Evolutionary conservation across 2,113 vertebrate species (phyloP), one percentile per base, ranked within the genome.

Genomic region (Onychostruthus taczanowskii): DNA sequence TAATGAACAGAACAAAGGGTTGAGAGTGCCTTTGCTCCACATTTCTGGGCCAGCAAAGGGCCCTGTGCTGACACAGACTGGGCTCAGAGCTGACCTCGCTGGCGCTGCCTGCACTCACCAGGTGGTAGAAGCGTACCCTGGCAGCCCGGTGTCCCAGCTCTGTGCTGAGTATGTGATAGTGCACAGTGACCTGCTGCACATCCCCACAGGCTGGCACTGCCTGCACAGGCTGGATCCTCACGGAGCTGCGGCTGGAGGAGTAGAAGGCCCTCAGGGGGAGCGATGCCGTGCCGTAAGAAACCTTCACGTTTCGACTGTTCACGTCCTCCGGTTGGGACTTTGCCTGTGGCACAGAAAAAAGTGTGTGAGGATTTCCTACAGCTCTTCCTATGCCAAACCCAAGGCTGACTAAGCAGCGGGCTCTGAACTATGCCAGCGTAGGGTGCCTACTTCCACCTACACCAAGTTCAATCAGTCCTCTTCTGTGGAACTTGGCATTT

Each of bases 201-300:
- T 77, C 72, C 44, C 87, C 59, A 0, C 96, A 97, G 41, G 88
- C 85, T 35, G 88, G 86, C 44, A 8, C 62, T 17, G 62, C 58
- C 39, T 59, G 70, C 62, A 23, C 22, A 0, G 96, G 74, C 41
- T 91, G 93, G 74, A 97, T 95, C 69, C 78, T 93, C 87, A 97
- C 68, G 7, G 90, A 96, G 70, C 94, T 96, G 55, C 0, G 90
- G 70, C 94, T 97, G 80, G 93, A 90, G 13, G 94, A 96, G 89
- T 93, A 94, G 93, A 88, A 95, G 63, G 94, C 91, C 16, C 28
- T 85, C 73, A 94, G 78, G 0, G 72, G 66, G 52, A 95, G 68
- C 7, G 78, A 69, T 16, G 91, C 91, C 2, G 55, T 73, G 44
- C 92, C 89, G 0, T 96, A 78, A 5, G 93, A 88, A 22, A 94